These are phyloP conservation scores for Psittacula cyanocephala DNA, from an alignment of 2,113 vertebrate genomes.

Conservation along the genomic window DNA sequence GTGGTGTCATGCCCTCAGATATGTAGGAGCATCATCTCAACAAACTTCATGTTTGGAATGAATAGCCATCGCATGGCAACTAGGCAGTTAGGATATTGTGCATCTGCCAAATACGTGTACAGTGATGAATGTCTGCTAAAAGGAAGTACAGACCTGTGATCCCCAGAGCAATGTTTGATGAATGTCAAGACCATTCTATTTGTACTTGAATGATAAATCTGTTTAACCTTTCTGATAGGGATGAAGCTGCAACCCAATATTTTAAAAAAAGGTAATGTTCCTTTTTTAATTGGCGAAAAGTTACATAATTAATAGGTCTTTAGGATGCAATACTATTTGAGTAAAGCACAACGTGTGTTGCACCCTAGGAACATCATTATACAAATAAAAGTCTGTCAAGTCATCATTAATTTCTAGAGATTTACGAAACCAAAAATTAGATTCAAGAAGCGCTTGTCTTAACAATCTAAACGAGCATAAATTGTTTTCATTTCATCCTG, in stretches of 20 bases:
- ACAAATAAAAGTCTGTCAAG: not conserved
- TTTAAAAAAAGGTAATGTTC: not conserved
- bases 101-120: not conserved
- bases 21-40: not conserved
- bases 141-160: not conserved
- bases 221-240: not conserved
- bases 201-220: not conserved
- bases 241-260: not conserved
- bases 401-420: not conserved
- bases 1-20: not conserved
- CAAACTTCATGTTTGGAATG: not conserved
- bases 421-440: not conserved
- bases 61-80: not conserved
- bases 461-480: not conserved
- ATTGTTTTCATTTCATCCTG: not conserved
- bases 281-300: not conserved
- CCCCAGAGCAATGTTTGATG: not conserved
- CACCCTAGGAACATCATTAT: not conserved
- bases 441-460: not conserved
- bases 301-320: not conserved
- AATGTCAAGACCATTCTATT: not conserved
- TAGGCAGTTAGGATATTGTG: not conserved
- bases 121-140: not conserved
- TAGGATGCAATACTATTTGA: not conserved
- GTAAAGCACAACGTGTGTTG: not conserved